phyloP scores from a whole-genome alignment of 2,797 vertebrate genomes.

The Octomys mimax region DNA sequence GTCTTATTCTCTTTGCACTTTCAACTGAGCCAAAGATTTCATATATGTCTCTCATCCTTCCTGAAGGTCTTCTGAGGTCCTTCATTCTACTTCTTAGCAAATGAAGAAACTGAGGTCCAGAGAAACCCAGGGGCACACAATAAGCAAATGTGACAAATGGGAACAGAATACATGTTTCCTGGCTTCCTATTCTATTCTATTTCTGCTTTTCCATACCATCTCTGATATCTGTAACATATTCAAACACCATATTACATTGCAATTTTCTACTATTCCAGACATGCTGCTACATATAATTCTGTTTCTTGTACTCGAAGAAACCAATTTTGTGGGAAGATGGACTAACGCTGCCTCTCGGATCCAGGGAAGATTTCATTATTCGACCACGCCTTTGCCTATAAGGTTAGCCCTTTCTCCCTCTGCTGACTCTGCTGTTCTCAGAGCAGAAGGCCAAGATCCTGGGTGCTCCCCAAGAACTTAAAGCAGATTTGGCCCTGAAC shows the following conservation, averaged over 20 bases:
- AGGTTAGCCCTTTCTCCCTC: not conserved
- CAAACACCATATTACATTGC: not conserved
- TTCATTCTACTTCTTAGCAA: not conserved
- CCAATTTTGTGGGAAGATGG: not conserved
- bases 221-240: not conserved
- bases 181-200: not conserved
- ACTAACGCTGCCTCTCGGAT: not conserved
- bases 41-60: not conserved
- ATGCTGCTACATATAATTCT: not conserved
- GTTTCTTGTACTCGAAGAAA: not conserved
- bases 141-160: not conserved
- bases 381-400: fast-evolving
- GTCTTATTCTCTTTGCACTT: not conserved
- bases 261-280: not conserved
- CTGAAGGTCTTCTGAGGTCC: not conserved
- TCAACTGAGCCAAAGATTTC: not conserved
- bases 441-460: not conserved
- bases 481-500: slow-evolving; percentile 49
- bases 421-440: not conserved
- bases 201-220: not conserved
- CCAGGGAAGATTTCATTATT: not conserved
- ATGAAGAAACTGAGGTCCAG: not conserved
- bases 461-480: not conserved
- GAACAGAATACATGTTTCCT: not conserved
- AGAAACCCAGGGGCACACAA: not conserved